Base-by-base conservation (phyloP, 2,113 vertebrate species). In the Anarhynchus alexandrinus region DNA sequence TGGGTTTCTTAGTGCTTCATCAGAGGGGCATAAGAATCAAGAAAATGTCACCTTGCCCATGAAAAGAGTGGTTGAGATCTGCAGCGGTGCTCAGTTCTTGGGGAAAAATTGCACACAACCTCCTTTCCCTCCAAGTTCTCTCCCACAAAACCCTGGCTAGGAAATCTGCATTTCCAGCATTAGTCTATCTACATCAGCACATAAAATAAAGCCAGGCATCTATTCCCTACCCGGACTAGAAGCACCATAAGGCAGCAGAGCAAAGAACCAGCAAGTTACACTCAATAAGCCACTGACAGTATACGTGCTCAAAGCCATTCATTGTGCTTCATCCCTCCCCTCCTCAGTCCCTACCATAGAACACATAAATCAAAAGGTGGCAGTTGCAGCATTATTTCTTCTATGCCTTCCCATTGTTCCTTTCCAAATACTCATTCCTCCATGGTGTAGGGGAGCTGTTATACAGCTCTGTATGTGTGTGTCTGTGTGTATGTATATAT, bases 401-500 rank as follows among this genome's bases (percentile, higher is more conserved):
- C 54, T 55, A 12, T 13, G 10, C 6, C 25, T 67, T 86, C 47
- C 29, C 16, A 59, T 19, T 51, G 8, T 8, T 62, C 18, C 8
- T 81, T 82, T 58, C 51, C 38, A 65, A 85, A 79, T 30, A n/a
- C 49, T 32, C 34, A 36, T 36, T 57, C 32, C 9, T 51, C 30
- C 42, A 26, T 8, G 16, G 13, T n/a, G 13, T 1, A 74, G 36
- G 55, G n/a, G 15, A 88, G 19, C 21, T 61, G 38, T 19, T 69
- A 30, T 0, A n/a, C 6, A 69, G 40, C 40, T 86, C 14, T 58
- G 3, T 20, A 12, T 17, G 25, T 11, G 22, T 10, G 2, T 26
- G 0, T 11, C 3, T 17, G 4, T 12, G 22, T 9, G 30, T 4
- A 26, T 8, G 9, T 5, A n/a, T 11, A 12, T 19, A 9, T 42